Evolutionary conservation across 2,797 vertebrate species (phyloP).

Genomic region (Molossus alvarezi): DNA sequence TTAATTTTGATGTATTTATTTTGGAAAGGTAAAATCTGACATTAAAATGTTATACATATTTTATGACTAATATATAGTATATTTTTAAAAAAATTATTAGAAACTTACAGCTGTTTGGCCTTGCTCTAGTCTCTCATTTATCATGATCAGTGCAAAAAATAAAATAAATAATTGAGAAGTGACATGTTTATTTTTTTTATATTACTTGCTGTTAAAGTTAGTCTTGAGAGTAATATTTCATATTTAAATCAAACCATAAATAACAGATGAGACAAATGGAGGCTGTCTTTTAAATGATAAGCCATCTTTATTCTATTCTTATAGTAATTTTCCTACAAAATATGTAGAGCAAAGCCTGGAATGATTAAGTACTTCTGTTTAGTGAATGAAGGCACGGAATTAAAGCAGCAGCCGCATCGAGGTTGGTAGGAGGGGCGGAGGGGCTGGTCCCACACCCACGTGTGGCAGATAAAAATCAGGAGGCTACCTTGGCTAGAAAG

Average conservation of each 20-base stretch:
- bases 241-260: conserved; percentile 65
- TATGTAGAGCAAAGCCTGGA: background rate
- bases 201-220: conserved; percentile 59
- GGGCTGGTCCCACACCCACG: too few relatives aligned
- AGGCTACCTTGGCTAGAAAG: too few relatives aligned
- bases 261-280: conserved; percentile 68
- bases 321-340: conserved; percentile 10
- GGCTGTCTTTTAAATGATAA: conserved; percentile 60
- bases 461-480: too few relatives aligned
- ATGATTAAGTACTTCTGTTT: conserved; percentile 73
- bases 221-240: conserved; percentile 67
- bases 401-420: too few relatives aligned
- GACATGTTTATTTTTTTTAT: conserved; percentile 33
- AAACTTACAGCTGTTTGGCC: conserved; percentile 49
- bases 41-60: conserved; percentile 56
- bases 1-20: conserved; percentile 45
- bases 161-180: conserved; percentile 35
- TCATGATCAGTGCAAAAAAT: conserved; percentile 58
- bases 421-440: too few relatives aligned
- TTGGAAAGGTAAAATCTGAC: conserved; percentile 47
- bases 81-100: conserved; percentile 34
- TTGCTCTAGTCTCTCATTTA: conserved; percentile 41
- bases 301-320: conserved; percentile 43
- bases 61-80: conserved; percentile 41
- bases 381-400: conserved; percentile 18